Percentiles rank a stretch among this genome's conserved stretches.
Conservation (phyloP, 2,113 vertebrate genomes). For the Catharus bicknelli region DNA sequence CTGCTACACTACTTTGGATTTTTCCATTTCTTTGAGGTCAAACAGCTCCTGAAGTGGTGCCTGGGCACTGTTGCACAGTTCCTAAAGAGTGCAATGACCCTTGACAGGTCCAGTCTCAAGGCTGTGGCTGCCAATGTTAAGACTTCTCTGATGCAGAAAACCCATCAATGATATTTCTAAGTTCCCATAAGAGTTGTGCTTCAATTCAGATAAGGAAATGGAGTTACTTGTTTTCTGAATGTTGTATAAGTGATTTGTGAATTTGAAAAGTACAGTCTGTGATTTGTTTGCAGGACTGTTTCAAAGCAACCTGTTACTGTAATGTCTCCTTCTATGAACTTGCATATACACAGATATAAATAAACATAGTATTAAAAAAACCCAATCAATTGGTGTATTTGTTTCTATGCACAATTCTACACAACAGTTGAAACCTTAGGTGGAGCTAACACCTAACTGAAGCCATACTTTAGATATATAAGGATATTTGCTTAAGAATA, state of each 20-base stretch:
- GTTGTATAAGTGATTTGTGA: neutral
- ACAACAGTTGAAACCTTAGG: neutral
- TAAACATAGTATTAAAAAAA: neutral
- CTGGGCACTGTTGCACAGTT: neutral
- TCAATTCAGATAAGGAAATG: neutral
- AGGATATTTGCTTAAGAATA: neutral
- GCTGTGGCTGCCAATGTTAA: neutral
- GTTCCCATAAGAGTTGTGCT: neutral
- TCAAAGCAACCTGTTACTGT: neutral
- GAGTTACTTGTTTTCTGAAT: neutral
- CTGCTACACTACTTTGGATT: neutral
- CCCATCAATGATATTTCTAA: neutral
- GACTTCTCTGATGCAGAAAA: neutral
- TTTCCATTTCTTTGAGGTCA: too few species aligned
- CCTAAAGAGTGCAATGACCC: neutral
- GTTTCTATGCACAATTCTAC: neutral
- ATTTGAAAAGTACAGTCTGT: neutral
- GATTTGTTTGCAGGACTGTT: neutral
- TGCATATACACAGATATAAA: neutral
- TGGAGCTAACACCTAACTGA: neutral
- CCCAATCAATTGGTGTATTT: rapidly evolving
- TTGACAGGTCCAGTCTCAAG: neutral
- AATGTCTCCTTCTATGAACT: neutral
- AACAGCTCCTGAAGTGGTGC: neutral
- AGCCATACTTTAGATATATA: neutral